Base-by-base conservation (phyloP, 1,140 invertebrate species). In the Papilio polyxenes region DNA sequence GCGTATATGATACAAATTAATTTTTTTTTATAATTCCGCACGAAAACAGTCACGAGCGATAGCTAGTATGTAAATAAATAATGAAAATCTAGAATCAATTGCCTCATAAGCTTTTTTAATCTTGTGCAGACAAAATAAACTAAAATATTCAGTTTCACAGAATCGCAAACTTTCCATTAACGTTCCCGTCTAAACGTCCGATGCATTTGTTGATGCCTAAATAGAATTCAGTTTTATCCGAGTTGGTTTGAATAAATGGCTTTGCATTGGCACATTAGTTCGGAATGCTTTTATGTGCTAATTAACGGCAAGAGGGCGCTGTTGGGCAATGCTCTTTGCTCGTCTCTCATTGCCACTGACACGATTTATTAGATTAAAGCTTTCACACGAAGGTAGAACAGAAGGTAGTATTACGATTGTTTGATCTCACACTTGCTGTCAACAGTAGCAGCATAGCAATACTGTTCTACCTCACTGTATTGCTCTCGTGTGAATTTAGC, bases 231-330 rank as follows among this genome's bases (percentile, higher is more conserved):
- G 69, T 80, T 83, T 49, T 80, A 80, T 82, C 69, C 69, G 69
- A 80, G 80, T 75, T 81, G 53, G 82, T 44, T 72, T 75, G 76
- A 82, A 80, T 84, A 84, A 83, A 81, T 84, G 81, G 82, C 80
- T 83, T 84, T 81, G 82, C 80, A 69, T 23, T 82, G 76, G 75
- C 56, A 65, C 56, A 80, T 80, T 65, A 80, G 40, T 8, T 80
- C n/a, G 78, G 31, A 80, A 80, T 80, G 51, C 77, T 79, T 62
- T 79, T 79, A 79, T 79, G 77, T 48, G 77, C 78, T 80, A 65
- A 80, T 69, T 80, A 80, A 80, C 56, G 75, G n/a, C 72, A 75
- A 37, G 40, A 74, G 9, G 48, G 51, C 56, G 49, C 72, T 31
- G 78, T 59, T 72, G 49, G 72, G 82, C 49, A 65, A 83, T 74